These are phyloP conservation scores for Drosophila mimica DNA, from an alignment of 2,888 invertebrate genomes.

Conservation along the genomic window DNA sequence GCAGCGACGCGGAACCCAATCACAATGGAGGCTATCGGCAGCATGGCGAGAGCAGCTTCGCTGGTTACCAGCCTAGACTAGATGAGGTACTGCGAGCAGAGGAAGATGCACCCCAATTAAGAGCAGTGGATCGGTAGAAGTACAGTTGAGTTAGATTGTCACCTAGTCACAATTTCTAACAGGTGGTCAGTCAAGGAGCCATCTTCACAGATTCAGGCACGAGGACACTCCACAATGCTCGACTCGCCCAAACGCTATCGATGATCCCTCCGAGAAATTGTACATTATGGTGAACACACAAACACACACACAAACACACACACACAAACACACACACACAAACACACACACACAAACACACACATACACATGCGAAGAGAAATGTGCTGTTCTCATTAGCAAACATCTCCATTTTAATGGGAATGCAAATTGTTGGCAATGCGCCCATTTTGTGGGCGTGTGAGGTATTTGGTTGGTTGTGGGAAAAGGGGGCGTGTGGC, in stretches of 20 bases:
- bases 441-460: conserved; percentile 21
- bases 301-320: background rate
- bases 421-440: conserved; percentile 26
- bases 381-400: conserved; percentile 28
- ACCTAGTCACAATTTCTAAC: background rate
- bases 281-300: background rate
- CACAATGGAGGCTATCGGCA: background rate
- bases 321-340: background rate
- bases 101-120: background rate
- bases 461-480: background rate
- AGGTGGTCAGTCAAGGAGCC: background rate
- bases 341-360: background rate
- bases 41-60: background rate
- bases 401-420: conserved; percentile 25
- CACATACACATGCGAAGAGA: background rate
- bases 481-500: background rate
- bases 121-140: background rate
- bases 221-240: background rate
- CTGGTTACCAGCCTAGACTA: background rate
- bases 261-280: too few species aligned
- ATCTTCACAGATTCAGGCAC: background rate
- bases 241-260: too few species aligned
- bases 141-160: background rate
- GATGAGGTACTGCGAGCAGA: background rate
- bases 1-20: background rate